Evolutionary conservation across 2,797 vertebrate species (phyloP).

Genomic region (Molothrus ater): DNA sequence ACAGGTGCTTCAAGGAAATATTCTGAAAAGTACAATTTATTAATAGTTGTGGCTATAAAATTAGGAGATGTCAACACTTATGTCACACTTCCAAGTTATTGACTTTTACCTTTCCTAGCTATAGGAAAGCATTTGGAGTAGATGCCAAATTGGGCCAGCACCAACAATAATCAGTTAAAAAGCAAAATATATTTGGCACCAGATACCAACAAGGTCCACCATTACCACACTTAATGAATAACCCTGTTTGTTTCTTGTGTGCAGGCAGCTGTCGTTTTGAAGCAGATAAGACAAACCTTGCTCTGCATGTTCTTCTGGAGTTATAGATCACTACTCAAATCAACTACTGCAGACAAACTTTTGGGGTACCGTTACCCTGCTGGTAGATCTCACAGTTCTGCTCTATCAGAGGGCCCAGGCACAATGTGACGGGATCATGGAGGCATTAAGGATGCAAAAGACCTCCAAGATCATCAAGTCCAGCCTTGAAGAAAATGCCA

Average conservation of each 20-base stretch:
- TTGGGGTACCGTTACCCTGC: not conserved
- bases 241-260: not conserved
- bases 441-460: not conserved
- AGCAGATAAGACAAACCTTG: not conserved
- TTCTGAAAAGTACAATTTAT: not conserved
- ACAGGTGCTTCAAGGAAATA: not conserved
- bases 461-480: not conserved
- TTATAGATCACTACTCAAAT: not conserved
- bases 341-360: not conserved
- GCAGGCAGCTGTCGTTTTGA: not conserved
- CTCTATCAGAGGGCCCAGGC: not conserved
- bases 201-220: not conserved
- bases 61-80: not conserved
- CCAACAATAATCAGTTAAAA: not conserved
- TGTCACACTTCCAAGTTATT: not conserved
- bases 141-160: not conserved
- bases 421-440: not conserved
- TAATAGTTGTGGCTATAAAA: not conserved
- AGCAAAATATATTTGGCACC: not conserved
- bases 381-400: not conserved
- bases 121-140: not conserved
- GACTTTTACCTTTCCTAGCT: not conserved
- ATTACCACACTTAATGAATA: not conserved
- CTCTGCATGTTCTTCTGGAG: not conserved
- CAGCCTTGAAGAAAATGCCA: not conserved